These are phyloP conservation scores for Polymixis flavicincta DNA, from an alignment of 2,888 invertebrate genomes.

Conservation along the genomic window DNA sequence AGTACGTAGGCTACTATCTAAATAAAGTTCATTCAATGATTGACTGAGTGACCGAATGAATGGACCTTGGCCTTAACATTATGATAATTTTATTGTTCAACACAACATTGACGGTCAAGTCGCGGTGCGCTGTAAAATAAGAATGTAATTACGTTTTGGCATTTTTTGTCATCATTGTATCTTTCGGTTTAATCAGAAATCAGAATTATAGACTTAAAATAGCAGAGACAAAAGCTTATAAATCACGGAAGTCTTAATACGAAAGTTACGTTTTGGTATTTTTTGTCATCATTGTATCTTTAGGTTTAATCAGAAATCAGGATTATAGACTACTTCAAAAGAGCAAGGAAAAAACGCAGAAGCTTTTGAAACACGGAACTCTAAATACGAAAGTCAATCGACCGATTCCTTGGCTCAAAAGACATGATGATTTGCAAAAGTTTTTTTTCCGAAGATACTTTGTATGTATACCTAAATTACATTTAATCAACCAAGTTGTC, in stretches of 20 bases:
- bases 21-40: conserved; percentile 32
- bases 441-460: neutral
- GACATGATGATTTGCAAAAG: conserved; percentile 3
- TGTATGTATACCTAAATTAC: neutral
- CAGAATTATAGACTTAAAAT: no score
- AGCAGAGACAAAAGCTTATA: no score
- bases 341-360: neutral
- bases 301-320: neutral
- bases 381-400: conserved; percentile 5
- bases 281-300: conserved; percentile 4
- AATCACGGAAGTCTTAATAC: no score
- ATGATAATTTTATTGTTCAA: conserved; percentile 77
- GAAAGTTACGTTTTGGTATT: conserved; percentile 19
- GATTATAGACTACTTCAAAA: neutral
- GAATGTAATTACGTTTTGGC: conserved; percentile 13
- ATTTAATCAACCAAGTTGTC: conserved; percentile 3
- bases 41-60: conserved; percentile 70
- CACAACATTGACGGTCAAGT: conserved; percentile 49
- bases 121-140: conserved; percentile 39
- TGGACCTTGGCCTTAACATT: conserved; percentile 86
- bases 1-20: neutral
- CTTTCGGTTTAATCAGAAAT: neutral
- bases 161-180: conserved; percentile 16
- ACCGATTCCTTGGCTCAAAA: conserved; percentile 3
- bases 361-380: neutral